phyloP scores from a whole-genome alignment of 1,140 invertebrate genomes.

The Drosophila lacertosa region DNA sequence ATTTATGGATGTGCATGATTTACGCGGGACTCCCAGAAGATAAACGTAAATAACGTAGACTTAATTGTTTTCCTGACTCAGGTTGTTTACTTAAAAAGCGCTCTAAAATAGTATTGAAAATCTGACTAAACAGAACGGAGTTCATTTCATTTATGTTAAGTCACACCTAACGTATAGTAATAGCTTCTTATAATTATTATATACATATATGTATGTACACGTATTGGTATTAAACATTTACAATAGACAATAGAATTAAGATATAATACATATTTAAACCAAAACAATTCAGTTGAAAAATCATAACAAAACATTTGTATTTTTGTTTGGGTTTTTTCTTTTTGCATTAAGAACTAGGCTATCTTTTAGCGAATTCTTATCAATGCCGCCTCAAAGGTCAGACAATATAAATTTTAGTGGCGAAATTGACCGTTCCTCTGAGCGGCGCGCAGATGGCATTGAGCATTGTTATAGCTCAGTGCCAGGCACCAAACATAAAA shows the following conservation, averaged over 20 bases:
- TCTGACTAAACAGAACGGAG: too few relatives aligned
- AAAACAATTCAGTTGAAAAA: background rate
- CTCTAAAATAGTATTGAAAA: too few relatives aligned
- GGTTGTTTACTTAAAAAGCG: too few relatives aligned
- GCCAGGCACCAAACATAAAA: background rate
- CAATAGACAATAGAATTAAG: too few relatives aligned
- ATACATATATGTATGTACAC: too few relatives aligned
- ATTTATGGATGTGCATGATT: constrained; percentile 8
- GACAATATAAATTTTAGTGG: constrained; percentile 1
- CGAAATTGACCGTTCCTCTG: background rate
- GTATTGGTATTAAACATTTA: too few relatives aligned
- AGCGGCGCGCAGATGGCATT: background rate
- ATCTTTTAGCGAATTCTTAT: constrained; percentile 2
- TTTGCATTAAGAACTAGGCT: constrained; percentile 12
- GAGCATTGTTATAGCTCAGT: background rate
- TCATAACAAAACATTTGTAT: background rate
- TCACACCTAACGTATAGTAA: too few relatives aligned
- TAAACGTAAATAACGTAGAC: background rate
- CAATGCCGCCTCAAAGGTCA: constrained; percentile 9
- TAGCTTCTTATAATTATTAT: too few relatives aligned
- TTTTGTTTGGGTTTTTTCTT: constrained; percentile 8
- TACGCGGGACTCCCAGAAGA: background rate
- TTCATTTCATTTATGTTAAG: too few relatives aligned
- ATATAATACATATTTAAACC: background rate
- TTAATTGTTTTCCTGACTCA: background rate